Evolutionary conservation across 2,113 vertebrate species (phyloP).

Genomic region (Eira barbara): DNA sequence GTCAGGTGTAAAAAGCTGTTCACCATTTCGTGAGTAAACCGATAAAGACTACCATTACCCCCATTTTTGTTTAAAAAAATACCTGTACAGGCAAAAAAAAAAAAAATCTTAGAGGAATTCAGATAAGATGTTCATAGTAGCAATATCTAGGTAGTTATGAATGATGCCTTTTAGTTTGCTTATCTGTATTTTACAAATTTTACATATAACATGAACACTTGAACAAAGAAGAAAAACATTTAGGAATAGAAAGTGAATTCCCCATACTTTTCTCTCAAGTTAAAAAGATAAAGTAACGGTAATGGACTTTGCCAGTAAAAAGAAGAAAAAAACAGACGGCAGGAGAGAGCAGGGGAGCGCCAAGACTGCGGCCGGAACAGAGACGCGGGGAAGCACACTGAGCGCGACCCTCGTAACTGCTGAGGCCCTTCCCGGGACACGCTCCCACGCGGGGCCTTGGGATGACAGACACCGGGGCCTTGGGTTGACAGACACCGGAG

Average conservation of each 20-base stretch:
- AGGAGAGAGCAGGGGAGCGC: not conserved
- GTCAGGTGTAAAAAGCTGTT: not conserved
- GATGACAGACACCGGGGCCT: not conserved
- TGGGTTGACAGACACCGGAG: fast-evolving
- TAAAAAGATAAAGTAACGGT: not conserved
- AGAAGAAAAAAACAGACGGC: not conserved
- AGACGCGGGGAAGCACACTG: fast-evolving
- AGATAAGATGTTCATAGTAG: not conserved
- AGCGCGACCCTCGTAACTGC: fast-evolving
- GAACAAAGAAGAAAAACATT: not conserved
- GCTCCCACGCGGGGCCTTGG: fast-evolving
- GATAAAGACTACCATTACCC: not conserved
- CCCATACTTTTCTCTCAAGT: not conserved
- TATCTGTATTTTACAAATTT: not conserved
- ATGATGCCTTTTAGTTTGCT: not conserved
- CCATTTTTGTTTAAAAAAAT: slow-evolving; percentile 1
- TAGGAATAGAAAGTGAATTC: not conserved
- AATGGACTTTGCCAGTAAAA: not conserved
- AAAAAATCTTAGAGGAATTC: not conserved
- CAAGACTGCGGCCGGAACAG: not conserved
- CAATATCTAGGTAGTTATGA: not conserved
- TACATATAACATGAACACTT: not conserved
- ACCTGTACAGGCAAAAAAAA: not conserved
- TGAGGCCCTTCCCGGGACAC: fast-evolving
- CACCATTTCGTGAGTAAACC: not conserved